Base-by-base conservation (phyloP, 2,797 vertebrate species). In the Meriones psammophilus region DNA sequence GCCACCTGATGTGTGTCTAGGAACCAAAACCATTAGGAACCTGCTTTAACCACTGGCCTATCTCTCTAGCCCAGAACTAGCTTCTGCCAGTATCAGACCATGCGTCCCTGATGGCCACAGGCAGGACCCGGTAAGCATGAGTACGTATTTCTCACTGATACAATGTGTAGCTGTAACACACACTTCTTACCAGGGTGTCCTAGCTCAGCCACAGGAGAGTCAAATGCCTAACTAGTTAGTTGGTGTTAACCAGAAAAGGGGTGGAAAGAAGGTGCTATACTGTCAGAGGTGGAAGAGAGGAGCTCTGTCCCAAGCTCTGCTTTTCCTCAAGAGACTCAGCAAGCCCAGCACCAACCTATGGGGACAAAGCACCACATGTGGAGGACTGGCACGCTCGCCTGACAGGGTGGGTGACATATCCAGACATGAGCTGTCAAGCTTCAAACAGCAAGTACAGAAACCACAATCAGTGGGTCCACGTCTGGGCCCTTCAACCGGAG, bases 41-140 rank as follows among this genome's bases (percentile, higher is more conserved):
- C 36, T 50, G 50, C 79, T 58, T 56, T 80, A n/a, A 80, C 56
- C 12, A 36, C 39, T 84, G 62, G 66, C 15, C 60, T 30, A 5
- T 64, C 81, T 66, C 39, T 42, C 60, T 22, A 46, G 17, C 62
- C 83, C 30, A 93, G 68, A 97, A 69, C 74, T 54, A 50, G 60
- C 39, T 69, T 81, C 69, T 28, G 33, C 79, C 79, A 68, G 22
- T 30, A 81, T 42, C 85, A 46, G 56, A 39, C 50, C 42, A 20
- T 13, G 69, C 18, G 64, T 17, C 42, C 71, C 58, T 84, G 42
- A 24, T 24, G 24, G 54, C 33, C 30, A 54, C 1, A 76, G 71
- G 26, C 77, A 83, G 26, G 64, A 62, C 17, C 54, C 56, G 39
- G 28, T 13, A 84, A 80, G 39, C 33, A 66, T 6, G 26, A 54